Base-by-base conservation (phyloP, 2,888 invertebrate species). In the Gnatocerus cornutus region DNA sequence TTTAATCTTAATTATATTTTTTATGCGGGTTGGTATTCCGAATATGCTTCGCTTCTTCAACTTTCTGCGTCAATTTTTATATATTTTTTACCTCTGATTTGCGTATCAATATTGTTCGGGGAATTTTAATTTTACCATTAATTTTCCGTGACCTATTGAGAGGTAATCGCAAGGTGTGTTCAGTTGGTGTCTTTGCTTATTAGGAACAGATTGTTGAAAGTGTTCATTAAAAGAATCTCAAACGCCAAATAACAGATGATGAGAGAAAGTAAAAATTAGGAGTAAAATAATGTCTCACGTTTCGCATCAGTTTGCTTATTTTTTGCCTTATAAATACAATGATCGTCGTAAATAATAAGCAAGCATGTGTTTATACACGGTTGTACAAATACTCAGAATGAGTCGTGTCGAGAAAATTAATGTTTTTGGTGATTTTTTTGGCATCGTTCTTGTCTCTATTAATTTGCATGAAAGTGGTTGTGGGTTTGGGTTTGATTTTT, bases 171-270 rank as follows among this genome's bases (percentile, higher is more conserved):
- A 55, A 55, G 55, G 55, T 55, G 55, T 55, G 55, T 39, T 55
- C 13, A 2, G 55, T 39, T 52, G 13, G 30, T 52, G 30, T 52
- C 12, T 43, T 43, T 13, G 12, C 46, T 46, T 46, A 46, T 46
- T 46, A 46, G 21, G 16, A 46, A 29, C 46, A 33, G 30, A 29
- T 33, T 3, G 37, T 50, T 39, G 37, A 39, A 62, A 41, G 62
- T 12, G 50, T 48, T 61, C 61, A 50, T 62, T 62, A 62, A 50
- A 50, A 62, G n/a, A 62, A 50, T 37, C 21, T 39, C 62, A 62
- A 62, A 62, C 39, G n/a, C 14, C 33, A 61, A 61, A 61, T 37
- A 12, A 50, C 12, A 13, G 61, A 61, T 14, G 61, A 61, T 16
- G 14, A 62, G 39, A 16, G 62, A 62, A 62, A 50, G 62, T 33